A percentile compares a stretch with the other conserved stretches of the same genome.
Conservation (phyloP, 2,797 vertebrate genomes). For the Sparidentex hasta region DNA sequence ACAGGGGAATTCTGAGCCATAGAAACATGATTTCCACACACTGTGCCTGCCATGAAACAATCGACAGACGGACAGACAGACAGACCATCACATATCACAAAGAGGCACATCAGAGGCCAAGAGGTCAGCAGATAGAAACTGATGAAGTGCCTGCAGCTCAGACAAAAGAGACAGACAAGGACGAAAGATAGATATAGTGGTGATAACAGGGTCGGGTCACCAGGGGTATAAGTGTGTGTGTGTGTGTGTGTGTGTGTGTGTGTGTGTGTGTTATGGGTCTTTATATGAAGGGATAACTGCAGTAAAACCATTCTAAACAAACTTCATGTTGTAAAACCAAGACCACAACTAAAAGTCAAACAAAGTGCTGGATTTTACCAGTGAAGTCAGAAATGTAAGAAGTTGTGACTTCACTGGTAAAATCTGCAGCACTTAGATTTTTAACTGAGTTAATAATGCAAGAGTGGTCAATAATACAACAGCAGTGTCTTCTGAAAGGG, state of each 20-base stretch:
- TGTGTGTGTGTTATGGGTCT: not conserved
- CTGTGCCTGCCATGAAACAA: not conserved
- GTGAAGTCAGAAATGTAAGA: not conserved
- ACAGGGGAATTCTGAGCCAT: not conserved
- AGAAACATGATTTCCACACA: constrained; percentile 8
- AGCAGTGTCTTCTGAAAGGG: not conserved
- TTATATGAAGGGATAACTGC: not conserved
- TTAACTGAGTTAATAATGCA: not conserved
- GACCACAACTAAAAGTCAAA: not conserved
- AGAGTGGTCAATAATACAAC: not conserved
- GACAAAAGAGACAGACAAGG: constrained; percentile 1
- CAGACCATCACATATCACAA: constrained; percentile 17
- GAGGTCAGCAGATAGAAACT: constrained; percentile 13
- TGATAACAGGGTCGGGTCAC: not conserved
- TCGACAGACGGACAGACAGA: constrained; percentile 6
- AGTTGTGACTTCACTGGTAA: no score
- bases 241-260: not conserved
- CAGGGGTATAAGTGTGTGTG: not conserved
- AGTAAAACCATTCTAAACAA: not conserved
- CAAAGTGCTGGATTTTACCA: not conserved
- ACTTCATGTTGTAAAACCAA: not conserved
- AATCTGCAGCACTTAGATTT: no score
- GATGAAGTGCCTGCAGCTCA: not conserved
- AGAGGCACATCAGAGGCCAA: constrained; percentile 2
- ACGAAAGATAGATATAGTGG: not conserved